Evolutionary conservation across 1,140 invertebrate genomes (phyloP), one percentile per base, ranked within the genome.

Genomic region (Glossosoma conforme): DNA sequence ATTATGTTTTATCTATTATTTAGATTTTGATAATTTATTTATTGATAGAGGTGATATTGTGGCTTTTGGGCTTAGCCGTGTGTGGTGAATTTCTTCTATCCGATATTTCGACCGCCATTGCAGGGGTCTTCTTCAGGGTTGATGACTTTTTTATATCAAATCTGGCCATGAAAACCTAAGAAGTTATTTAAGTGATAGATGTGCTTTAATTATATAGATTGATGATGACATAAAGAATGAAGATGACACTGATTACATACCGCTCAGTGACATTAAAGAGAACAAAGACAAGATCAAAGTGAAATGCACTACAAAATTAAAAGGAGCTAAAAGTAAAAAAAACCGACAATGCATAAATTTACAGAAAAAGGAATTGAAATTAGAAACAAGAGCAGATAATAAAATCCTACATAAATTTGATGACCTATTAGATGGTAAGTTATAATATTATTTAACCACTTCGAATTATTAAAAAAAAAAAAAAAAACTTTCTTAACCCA

Each of bases 351-450:
- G 45, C 6, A 47, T 38, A 18, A 30, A 18, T n/a, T 17, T 47
- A n/a, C 35, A n/a, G 10, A 38, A 8, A 15, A 3, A 33, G 36
- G 38, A 15, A 15, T 38, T 14, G 13, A 22, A n/a, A n/a, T n/a
- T n/a, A n/a, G n/a, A n/a, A n/a, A n/a, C n/a, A n/a, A n/a, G n/a
- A n/a, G n/a, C n/a, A 5, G 14, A 38, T 15, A 25, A 25, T 9
- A 47, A 47, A 47, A 24, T 47, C 10, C 30, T 47, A 10, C 24
- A 22, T 47, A 36, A 47, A 22, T 28, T 47, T 13, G 45, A 47
- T 8, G 36, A 47, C 37, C 22, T 47, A 17, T 25, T 47, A 17
- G 45, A 47, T 10, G 45, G 45, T 47, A n/a, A 37, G 6, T 41
- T 41, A 17, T 4, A 41, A n/a, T 4, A 19, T 15, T n/a, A 9